phyloP scores from a whole-genome alignment of 2,797 vertebrate species.

The Varecia variegata region DNA sequence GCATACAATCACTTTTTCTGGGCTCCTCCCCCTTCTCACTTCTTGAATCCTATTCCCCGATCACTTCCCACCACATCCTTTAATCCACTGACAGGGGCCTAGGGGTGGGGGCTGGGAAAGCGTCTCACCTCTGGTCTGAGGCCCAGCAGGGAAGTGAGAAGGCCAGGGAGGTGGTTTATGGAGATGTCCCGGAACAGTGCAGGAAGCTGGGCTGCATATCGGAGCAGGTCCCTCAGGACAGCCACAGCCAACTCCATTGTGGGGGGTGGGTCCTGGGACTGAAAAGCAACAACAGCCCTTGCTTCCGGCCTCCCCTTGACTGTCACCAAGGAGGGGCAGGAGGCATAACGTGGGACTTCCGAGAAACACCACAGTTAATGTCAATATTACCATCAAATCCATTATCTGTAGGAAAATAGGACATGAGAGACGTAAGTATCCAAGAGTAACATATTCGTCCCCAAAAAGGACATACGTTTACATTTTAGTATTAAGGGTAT shows the following conservation, averaged over 20 bases:
- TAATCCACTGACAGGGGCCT: neutral
- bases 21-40: neutral
- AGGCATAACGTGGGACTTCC: neutral
- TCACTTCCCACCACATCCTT: neutral
- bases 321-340: neutral
- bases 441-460: neutral
- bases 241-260: conserved; percentile 90
- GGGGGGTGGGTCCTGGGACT: conserved; percentile 92
- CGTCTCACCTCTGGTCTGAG: conserved; percentile 90
- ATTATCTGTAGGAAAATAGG: neutral
- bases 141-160: conserved; percentile 92
- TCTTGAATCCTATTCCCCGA: neutral
- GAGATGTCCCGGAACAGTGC: conserved; percentile 91
- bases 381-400: neutral
- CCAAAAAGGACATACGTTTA: neutral
- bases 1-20: neutral
- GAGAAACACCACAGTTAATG: neutral
- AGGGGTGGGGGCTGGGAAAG: accelerated
- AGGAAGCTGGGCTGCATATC: conserved; percentile 90
- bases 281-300: neutral
- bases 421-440: neutral
- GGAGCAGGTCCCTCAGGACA: conserved; percentile 90
- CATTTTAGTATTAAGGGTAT: neutral
- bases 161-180: conserved; percentile 91
- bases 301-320: neutral